Base-by-base conservation (phyloP, 2,113 vertebrate species). In the Cinclus cinclus region DNA sequence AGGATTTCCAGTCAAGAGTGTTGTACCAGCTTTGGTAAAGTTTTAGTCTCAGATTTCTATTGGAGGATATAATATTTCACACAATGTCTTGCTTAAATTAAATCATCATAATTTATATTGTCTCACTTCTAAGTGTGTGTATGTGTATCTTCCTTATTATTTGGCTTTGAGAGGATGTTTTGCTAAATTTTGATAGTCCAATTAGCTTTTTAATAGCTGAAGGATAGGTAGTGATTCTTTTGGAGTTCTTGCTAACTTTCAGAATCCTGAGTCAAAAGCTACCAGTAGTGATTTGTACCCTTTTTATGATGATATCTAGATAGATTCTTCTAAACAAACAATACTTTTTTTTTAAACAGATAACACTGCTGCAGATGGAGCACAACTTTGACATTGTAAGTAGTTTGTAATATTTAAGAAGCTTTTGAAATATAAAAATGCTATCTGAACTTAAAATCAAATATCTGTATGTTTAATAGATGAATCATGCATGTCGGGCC, bases 331-430 rank as follows among this genome's bases (percentile, higher is more conserved):
- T 55, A 60, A 95, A 77, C 15, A 77, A 90, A 76, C 6, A 58
- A 21, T 74, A 11, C 11, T 55, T 46, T 53, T 89, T 81, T 89
- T 82, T 70, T 50, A n/a, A 96, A 94, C 94, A 99, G 99, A 99
- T 99, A 98, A 99, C 99, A 30, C 97, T 99, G 96, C 98, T 99
- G 95, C 99, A 99, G 97, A 99, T 99, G 99, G 99, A 99, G 95
- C 99, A 99, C 98, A 99, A 99, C 96, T 99, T 99, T 95, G 99
- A 99, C 97, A 99, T 99, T 98, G 99, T 99, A 98, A 99, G 99
- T 99, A 82, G 79, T 69, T 62, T 31, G 4, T 63, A 70, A 64
- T 85, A 27, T 68, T 74, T 15, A 30, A 70, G 12, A 37, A 39
- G 13, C 47, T 65, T 92, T 82, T 44, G 2, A 37, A 80, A 27